Conservation (phyloP, 2,888 invertebrate genomes). For the Troides aeacus region DNA sequence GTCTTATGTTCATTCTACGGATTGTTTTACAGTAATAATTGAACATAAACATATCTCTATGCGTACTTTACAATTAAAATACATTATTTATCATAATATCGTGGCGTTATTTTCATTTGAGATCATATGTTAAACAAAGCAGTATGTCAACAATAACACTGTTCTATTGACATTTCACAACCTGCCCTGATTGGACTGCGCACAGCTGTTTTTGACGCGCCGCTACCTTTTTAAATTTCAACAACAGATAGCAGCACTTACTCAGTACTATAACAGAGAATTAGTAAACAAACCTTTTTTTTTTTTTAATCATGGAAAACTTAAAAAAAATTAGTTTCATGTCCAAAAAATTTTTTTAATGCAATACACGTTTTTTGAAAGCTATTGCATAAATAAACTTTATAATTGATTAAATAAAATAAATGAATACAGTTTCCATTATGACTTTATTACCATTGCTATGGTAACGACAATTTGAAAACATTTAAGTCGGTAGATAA, state of each 20-base stretch:
- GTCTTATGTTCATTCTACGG: neutral
- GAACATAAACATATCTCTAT: neutral
- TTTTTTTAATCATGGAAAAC: neutral
- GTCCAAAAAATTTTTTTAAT: too few relatives aligned
- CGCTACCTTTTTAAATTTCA: constrained; percentile 25
- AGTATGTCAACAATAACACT: constrained; percentile 62
- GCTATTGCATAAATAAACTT: too few relatives aligned
- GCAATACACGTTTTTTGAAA: too few relatives aligned
- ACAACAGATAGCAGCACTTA: constrained; percentile 57
- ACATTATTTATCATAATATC: constrained; percentile 17
- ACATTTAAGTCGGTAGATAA: too few relatives aligned
- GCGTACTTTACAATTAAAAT: neutral
- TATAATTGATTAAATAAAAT: too few relatives aligned
- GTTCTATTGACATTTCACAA: constrained; percentile 52
- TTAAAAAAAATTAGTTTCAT: too few relatives aligned
- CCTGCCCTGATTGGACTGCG: constrained; percentile 57
- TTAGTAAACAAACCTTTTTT: neutral
- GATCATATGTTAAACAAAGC: constrained; percentile 74
- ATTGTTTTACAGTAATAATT: constrained; percentile 7
- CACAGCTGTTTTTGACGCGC: constrained; percentile 76
- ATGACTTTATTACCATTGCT: constrained; percentile 38
- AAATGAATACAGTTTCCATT: too few relatives aligned
- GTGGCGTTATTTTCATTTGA: constrained; percentile 38
- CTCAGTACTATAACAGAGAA: constrained; percentile 49
- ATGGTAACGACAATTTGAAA: constrained; percentile 47